phyloP scores from a whole-genome alignment of 2,797 vertebrate genomes.

The Todus mexicanus region DNA sequence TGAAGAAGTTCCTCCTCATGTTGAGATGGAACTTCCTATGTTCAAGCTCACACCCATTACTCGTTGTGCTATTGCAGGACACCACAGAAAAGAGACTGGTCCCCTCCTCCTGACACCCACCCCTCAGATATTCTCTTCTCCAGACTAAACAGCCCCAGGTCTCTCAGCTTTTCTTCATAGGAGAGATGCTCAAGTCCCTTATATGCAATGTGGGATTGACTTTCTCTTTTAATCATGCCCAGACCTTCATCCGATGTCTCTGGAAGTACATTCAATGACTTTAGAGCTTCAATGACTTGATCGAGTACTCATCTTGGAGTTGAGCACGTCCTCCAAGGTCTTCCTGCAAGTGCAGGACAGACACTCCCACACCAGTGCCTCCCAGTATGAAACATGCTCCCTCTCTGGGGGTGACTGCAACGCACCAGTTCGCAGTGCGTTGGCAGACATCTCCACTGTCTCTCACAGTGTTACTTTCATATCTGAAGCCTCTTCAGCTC shows the following conservation, averaged over 20 bases:
- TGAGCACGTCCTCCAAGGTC: neutral
- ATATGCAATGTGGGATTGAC: neutral
- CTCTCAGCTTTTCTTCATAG: too few species aligned
- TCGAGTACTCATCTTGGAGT: neutral
- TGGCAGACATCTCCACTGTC: neutral
- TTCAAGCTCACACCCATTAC: too few species aligned
- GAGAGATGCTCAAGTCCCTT: too few species aligned
- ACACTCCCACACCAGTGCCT: neutral
- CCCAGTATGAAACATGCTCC: neutral
- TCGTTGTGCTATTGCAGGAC: too few species aligned
- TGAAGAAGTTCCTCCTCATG: too few species aligned
- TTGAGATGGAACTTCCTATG: too few species aligned
- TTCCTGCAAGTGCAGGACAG: neutral
- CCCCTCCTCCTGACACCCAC: too few species aligned
- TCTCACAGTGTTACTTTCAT: neutral
- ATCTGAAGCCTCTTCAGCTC: neutral
- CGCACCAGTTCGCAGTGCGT: neutral
- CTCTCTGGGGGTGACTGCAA: neutral
- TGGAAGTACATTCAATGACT: neutral
- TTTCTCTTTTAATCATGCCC: neutral
- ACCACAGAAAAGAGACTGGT: too few species aligned
- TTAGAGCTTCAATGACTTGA: neutral
- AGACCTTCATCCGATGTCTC: neutral
- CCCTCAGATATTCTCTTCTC: too few species aligned
- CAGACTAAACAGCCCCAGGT: too few species aligned